These are phyloP conservation scores for Zosterops hypoxanthus DNA, from an alignment of 2,113 vertebrate species.

Conservation along the genomic window DNA sequence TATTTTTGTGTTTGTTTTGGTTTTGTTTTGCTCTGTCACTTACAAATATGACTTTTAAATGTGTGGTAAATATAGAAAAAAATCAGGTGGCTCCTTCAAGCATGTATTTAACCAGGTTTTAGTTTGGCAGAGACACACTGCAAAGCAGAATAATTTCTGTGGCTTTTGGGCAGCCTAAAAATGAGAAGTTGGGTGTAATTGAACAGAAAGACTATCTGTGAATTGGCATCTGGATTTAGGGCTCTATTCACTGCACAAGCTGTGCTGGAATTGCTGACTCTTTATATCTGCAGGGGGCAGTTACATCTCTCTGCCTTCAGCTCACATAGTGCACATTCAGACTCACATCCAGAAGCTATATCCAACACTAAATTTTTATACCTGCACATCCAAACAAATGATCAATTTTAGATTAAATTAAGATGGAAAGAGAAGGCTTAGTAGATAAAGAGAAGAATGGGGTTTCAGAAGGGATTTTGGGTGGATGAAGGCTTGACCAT, in stretches of 20 bases:
- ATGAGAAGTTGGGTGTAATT: background rate
- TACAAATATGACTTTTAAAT: background rate
- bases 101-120: background rate
- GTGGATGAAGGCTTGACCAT: background rate
- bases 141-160: background rate
- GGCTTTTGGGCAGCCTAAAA: conserved; percentile 1
- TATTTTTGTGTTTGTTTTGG: conserved; percentile 33
- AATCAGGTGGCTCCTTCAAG: background rate
- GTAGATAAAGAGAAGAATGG: background rate
- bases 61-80: background rate
- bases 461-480: background rate
- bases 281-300: background rate
- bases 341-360: background rate
- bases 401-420: too few species aligned
- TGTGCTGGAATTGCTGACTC: background rate
- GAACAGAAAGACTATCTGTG: background rate
- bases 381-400: background rate
- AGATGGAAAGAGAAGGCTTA: background rate
- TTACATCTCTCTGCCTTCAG: background rate
- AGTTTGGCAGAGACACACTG: background rate
- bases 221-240: conserved; percentile 7
- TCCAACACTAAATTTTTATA: background rate
- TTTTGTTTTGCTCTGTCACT: conserved; percentile 1
- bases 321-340: background rate
- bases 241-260: background rate